phyloP scores from a whole-genome alignment of 2,888 invertebrate genomes.

The Melanargia galathea region DNA sequence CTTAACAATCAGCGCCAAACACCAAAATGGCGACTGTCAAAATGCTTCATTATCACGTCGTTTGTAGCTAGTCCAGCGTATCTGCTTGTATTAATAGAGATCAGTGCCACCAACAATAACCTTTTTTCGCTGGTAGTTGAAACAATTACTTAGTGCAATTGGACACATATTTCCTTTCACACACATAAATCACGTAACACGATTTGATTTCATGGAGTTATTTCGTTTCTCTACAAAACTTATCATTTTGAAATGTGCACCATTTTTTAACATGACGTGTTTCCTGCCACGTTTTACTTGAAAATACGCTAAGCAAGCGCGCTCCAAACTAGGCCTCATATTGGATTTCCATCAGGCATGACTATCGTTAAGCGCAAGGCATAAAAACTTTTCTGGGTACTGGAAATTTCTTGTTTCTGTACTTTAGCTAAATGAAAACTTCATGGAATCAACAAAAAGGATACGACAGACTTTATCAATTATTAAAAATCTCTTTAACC shows the following conservation, averaged over 20 bases:
- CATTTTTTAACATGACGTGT: background rate
- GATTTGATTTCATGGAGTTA: constrained; percentile 36
- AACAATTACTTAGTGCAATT: constrained; percentile 34
- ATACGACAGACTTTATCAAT: constrained; percentile 33
- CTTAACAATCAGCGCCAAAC: no score
- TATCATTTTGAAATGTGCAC: background rate
- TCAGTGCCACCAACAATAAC: constrained; percentile 29
- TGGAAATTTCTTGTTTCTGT: background rate
- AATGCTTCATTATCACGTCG: no score
- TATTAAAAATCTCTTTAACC: background rate
- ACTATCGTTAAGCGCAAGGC: no score
- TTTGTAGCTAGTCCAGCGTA: no score
- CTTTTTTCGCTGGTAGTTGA: constrained; percentile 36
- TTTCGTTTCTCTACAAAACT: constrained; percentile 2
- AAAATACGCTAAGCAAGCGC: no score
- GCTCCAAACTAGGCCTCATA: no score
- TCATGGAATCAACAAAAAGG: constrained; percentile 28
- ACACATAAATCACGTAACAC: constrained; percentile 34
- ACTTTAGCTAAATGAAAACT: no score
- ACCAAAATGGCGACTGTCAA: no score
- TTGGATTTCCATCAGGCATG: no score
- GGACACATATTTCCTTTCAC: constrained; percentile 38
- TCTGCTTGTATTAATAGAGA: no score
- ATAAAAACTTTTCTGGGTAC: background rate
- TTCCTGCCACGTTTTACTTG: no score